Conservation (phyloP, 2,888 invertebrate species). For the Leptarthrus brevirostris region DNA sequence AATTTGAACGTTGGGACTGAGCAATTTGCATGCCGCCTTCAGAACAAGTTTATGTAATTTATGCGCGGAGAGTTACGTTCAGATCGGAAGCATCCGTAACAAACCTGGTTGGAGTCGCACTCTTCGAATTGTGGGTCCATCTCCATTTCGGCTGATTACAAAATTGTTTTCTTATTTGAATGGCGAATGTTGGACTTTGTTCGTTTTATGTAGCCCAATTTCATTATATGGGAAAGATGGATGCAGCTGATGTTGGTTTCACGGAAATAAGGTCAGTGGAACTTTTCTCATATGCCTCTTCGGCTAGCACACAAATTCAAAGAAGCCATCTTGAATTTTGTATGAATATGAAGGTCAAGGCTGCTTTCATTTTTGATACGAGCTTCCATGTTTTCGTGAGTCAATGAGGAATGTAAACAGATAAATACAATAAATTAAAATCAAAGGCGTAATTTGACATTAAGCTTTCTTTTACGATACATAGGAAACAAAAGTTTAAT, state of each 20-base stretch:
- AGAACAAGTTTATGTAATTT: conserved; percentile 33
- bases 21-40: conserved; percentile 41
- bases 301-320: not conserved
- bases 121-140: conserved; percentile 24
- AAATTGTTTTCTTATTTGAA: not conserved
- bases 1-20: conserved; percentile 9
- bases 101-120: conserved; percentile 18
- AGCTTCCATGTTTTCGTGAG: no score
- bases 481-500: no score
- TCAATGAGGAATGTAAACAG: no score
- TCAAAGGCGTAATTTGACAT: no score
- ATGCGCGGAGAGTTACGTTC: not conserved
- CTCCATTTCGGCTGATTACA: not conserved
- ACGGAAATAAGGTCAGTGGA: conserved; percentile 38
- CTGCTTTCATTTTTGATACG: conserved; percentile 34
- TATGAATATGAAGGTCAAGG: conserved; percentile 21
- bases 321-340: conserved; percentile 18
- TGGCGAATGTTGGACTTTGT: conserved; percentile 2
- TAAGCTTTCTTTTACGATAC: no score
- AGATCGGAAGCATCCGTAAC: not conserved
- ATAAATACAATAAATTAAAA: no score
- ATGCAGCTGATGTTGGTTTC: not conserved
- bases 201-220: not conserved
- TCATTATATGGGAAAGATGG: not conserved
- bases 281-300: not conserved